phyloP scores from a whole-genome alignment of 1,140 invertebrate genomes.

The Druon quercuslanigerum region DNA sequence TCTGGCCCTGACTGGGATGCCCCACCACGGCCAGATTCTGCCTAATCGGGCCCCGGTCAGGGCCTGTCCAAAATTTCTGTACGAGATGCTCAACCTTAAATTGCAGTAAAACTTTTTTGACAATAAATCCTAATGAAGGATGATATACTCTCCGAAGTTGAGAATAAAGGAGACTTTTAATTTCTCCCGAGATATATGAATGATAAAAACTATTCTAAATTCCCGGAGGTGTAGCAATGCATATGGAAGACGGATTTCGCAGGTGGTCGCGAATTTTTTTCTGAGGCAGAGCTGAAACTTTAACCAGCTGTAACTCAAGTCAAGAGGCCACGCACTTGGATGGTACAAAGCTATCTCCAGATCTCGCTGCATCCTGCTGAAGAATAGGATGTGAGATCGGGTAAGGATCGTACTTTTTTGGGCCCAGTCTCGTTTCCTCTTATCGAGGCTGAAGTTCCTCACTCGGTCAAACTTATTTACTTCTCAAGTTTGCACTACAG shows the following conservation, averaged over 20 bases:
- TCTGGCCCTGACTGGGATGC: too few species aligned
- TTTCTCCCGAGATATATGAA: not conserved
- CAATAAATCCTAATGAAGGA: too few species aligned
- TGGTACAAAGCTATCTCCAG: slow-evolving; percentile 60
- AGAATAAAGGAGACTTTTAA: not conserved
- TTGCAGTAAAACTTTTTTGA: too few species aligned
- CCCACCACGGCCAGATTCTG: too few species aligned
- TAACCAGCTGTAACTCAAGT: slow-evolving; percentile 63
- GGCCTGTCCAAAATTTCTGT: too few species aligned
- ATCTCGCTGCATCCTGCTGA: slow-evolving; percentile 61
- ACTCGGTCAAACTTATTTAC: slow-evolving; percentile 45
- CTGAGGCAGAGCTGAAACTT: slow-evolving; percentile 53
- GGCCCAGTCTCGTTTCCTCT: slow-evolving; percentile 46
- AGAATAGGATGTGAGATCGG: slow-evolving; percentile 61
- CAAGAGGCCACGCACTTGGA: slow-evolving; percentile 60
- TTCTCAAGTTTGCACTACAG: not conserved
- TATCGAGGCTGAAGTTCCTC: slow-evolving; percentile 38
- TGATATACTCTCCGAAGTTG: too few species aligned
- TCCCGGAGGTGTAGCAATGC: not conserved
- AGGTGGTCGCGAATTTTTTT: slow-evolving; percentile 59
- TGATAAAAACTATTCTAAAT: not conserved
- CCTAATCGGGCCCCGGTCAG: too few species aligned
- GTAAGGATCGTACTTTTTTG: slow-evolving; percentile 57
- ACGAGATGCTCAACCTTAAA: too few species aligned
- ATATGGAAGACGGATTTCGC: slow-evolving; percentile 45